phyloP scores from a whole-genome alignment of 2,888 invertebrate genomes.

The Timandra comae region DNA sequence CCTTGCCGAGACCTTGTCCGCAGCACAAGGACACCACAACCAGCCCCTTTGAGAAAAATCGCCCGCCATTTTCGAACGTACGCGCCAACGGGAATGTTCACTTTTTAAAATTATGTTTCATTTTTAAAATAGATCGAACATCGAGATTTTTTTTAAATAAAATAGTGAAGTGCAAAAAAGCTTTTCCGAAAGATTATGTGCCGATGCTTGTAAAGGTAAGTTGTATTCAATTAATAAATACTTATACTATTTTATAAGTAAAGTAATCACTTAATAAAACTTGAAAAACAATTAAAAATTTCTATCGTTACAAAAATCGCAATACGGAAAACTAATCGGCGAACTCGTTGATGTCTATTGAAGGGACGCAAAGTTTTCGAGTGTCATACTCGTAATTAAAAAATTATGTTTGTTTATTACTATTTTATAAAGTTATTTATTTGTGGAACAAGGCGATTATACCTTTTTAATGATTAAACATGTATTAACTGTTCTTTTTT shows the following conservation, averaged over 20 bases:
- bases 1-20: conserved; percentile 64
- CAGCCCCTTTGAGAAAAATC: conserved; percentile 57
- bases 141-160: conserved; percentile 15
- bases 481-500: too few relatives aligned
- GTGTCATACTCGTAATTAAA: too few relatives aligned
- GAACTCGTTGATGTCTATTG: not conserved
- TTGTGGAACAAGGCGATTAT: too few relatives aligned
- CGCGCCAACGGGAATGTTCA: conserved; percentile 55
- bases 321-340: not conserved
- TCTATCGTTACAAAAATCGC: conserved; percentile 18
- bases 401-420: too few relatives aligned
- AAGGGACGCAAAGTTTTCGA: too few relatives aligned
- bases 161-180: conserved; percentile 10
- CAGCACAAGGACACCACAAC: conserved; percentile 63
- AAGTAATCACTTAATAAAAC: not conserved
- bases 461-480: too few relatives aligned
- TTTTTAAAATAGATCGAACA: conserved; percentile 16
- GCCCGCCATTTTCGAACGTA: conserved; percentile 62
- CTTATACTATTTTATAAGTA: not conserved
- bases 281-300: not conserved
- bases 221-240: conserved; percentile 1
- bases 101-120: conserved; percentile 25
- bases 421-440: too few relatives aligned
- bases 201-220: not conserved
- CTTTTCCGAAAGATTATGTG: conserved; percentile 9